Evolutionary conservation across 64 coral and sea anemone genomes (phyloP).

Genomic region (Montipora foliosa): DNA sequence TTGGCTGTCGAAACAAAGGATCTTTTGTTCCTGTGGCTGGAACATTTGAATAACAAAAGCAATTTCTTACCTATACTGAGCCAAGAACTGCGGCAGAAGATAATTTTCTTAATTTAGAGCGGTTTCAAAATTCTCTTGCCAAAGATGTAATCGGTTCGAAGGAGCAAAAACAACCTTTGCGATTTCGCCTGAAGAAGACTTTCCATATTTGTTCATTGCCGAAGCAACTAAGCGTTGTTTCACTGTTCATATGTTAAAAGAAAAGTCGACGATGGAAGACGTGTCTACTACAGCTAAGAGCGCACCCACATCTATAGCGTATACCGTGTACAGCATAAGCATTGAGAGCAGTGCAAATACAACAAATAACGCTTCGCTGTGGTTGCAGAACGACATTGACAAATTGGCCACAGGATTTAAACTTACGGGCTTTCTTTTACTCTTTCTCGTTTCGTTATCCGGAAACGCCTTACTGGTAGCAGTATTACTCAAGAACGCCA

Average conservation of each 20-base stretch:
- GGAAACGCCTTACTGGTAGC: slow-evolving; percentile 42
- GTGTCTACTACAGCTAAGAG: background rate
- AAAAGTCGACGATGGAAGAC: too few relatives aligned
- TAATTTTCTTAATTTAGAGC: background rate
- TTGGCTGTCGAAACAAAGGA: too few relatives aligned
- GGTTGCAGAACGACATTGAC: background rate
- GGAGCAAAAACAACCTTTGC: background rate
- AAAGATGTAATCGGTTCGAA: too few relatives aligned
- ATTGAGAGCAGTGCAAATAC: background rate
- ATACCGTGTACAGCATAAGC: too few relatives aligned
- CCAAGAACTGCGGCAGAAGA: background rate
- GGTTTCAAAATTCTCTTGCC: background rate
- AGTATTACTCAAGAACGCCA: slow-evolving; percentile 47
- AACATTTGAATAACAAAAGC: too few relatives aligned
- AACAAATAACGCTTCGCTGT: too few relatives aligned
- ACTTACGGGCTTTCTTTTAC: background rate
- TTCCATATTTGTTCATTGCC: too few relatives aligned
- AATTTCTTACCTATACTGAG: background rate
- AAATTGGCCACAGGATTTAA: background rate
- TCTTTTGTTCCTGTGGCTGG: too few relatives aligned
- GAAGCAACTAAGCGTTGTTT: too few relatives aligned
- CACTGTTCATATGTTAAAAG: too few relatives aligned
- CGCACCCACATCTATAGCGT: background rate
- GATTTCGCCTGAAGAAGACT: too few relatives aligned
- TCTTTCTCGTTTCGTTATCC: background rate